phyloP scores from a whole-genome alignment of 2,888 invertebrate genomes.

The Alloscopus bannaensis region DNA sequence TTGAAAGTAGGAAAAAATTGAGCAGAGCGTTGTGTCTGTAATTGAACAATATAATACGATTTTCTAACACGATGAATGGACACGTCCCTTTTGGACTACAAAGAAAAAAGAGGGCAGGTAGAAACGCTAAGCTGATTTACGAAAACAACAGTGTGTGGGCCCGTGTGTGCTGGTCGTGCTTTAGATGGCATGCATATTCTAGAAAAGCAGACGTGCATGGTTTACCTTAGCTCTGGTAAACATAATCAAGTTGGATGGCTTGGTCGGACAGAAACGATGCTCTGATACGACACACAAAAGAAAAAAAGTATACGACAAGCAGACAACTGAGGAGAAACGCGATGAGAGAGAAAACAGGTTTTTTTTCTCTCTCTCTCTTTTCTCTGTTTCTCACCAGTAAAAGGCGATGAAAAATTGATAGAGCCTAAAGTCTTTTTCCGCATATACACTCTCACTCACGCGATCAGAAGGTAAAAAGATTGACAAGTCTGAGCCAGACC shows the following conservation, averaged over 20 bases:
- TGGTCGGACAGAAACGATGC: conserved; percentile 10
- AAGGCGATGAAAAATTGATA: conserved; percentile 72
- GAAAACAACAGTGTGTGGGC: conserved; percentile 18
- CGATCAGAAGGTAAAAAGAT: conserved; percentile 67
- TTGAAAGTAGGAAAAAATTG: too few species aligned
- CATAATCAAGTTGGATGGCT: conserved; percentile 39
- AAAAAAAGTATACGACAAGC: conserved; percentile 1
- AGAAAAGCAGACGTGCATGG: conserved; percentile 3
- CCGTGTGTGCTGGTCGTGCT: not conserved
- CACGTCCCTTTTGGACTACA: too few species aligned
- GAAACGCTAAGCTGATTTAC: conserved; percentile 37
- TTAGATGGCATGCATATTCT: not conserved
- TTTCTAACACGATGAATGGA: too few species aligned
- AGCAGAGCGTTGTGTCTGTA: too few species aligned
- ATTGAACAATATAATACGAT: too few species aligned
- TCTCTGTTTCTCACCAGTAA: too few species aligned
- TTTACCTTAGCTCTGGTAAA: conserved; percentile 31
- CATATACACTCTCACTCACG: conserved; percentile 53
- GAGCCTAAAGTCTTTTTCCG: conserved; percentile 67
- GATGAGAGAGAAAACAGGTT: conserved; percentile 32
- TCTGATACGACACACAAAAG: too few species aligned
- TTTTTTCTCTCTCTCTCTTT: too few species aligned
- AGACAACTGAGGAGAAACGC: conserved; percentile 2
- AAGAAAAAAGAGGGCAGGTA: conserved; percentile 14
- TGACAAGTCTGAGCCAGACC: conserved; percentile 45